Evolutionary conservation across 2,797 vertebrate species (phyloP).

Genomic region (Mormyrus proboscirostris): DNA sequence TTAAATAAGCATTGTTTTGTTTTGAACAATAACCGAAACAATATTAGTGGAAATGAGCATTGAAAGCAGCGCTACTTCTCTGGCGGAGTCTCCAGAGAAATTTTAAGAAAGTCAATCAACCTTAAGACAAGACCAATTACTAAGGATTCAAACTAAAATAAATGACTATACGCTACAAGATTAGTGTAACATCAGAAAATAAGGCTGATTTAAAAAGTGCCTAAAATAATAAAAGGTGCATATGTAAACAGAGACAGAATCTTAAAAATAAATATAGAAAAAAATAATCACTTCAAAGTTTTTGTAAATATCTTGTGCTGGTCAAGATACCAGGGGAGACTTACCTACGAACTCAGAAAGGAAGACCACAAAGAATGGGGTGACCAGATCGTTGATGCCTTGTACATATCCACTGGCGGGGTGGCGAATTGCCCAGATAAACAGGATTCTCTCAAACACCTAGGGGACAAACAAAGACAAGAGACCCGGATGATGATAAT

Average conservation of each 20-base stretch:
- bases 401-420: slow-evolving; percentile 97
- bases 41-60: neutral
- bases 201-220: neutral
- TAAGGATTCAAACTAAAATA: neutral
- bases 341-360: slow-evolving; percentile 96
- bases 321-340: slow-evolving; percentile 39
- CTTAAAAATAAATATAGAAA: neutral
- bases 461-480: slow-evolving; percentile 43
- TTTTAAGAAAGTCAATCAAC: slow-evolving; percentile 3
- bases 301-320: neutral
- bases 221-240: neutral
- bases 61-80: neutral
- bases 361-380: slow-evolving; percentile 98
- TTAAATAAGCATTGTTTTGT: neutral
- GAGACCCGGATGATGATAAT: neutral
- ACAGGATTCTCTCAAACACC: slow-evolving; percentile 97
- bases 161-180: neutral
- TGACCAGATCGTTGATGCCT: slow-evolving; percentile 98
- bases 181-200: neutral
- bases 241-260: neutral
- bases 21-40: neutral
- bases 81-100: neutral
- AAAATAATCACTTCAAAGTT: neutral
- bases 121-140: slow-evolving; percentile 1
- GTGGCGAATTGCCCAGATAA: slow-evolving; percentile 98